Base-by-base conservation (phyloP, 1,140 invertebrate genomes). In the Drosophila nannoptera region DNA sequence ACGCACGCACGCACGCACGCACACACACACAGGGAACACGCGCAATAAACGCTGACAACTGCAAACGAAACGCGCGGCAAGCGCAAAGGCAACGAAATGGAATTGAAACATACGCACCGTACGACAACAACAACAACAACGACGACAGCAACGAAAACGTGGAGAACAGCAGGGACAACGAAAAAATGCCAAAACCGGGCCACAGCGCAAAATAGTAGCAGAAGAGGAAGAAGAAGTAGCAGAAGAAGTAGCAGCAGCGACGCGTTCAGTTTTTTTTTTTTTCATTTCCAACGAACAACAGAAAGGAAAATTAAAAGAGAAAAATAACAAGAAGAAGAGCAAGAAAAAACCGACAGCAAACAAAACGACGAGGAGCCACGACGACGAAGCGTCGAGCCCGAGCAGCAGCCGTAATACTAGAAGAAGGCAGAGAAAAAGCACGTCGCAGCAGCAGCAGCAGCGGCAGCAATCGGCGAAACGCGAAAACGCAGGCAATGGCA, bases 401-500 rank as follows among this genome's bases (percentile, higher is more conserved):
- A 14, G 14, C 7, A 11, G 45, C 4, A 11, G 43, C 12, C n/a
- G 31, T n/a, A n/a, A n/a, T n/a, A n/a, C n/a, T n/a, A n/a, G n/a
- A n/a, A n/a, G n/a, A n/a, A n/a, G n/a, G n/a, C n/a, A n/a, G n/a
- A n/a, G n/a, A n/a, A n/a, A n/a, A n/a, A n/a, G n/a, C n/a, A n/a
- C n/a, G n/a, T n/a, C n/a, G n/a, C 35, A 7, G 42, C 12, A 14
- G 8, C 16, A 33, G 49, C 32, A 32, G 58, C 49, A n/a, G 14
- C n/a, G 29, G 52, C 52, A n/a, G 50, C 35, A 31, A 32, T 29
- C 53, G 38, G 40, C 32, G 29, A 35, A 50, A 66, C 36, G 55
- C 66, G 66, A 69, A 69, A 63, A 69, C 60, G 66, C 60, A 64
- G 63, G 63, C 63, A 66, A 66, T 66, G 63, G 63, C 63, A 66